Evolutionary conservation across 2,797 vertebrate genomes (phyloP), one percentile per base, ranked within the genome.

Genomic region (Buphagus erythrorhynchus): DNA sequence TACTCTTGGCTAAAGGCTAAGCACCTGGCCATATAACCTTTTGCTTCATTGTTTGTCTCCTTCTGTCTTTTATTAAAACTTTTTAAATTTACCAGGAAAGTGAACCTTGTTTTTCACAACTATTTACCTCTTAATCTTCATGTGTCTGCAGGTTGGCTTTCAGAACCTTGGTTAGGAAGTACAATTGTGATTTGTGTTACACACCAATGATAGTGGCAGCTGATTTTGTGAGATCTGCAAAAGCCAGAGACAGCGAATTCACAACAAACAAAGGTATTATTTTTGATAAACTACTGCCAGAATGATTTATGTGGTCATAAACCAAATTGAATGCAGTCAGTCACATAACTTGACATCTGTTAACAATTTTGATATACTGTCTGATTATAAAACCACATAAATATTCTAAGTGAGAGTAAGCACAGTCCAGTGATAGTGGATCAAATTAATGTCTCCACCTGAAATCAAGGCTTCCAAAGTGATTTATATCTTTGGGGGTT

Each of bases 241-340:
- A 99, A 99, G 99, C 99, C 88, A 99, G 99, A 98, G 98, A 99
- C 98, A 99, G 99, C 52, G 99, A 99, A 98, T 99, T 99, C 97
- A 99, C 99, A 25, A 99, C 99, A 63, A 99, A 98, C 88, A 97
- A 98, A 96, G 97, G 99, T 99, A 98, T 49, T 51, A 71, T 93
- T 91, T 43, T 86, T 46, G 86, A 38, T 16, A 82, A 91, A n/a
- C 13, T 8, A 5, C 63, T 86, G 28, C 11, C 5, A 28, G 26
- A 55, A 38, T 24, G 43, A 72, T 78, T 74, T 82, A 18, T 72
- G 16, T 48, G 42, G n/a, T 73, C 40, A 51, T 77, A 77, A 76
- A 26, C 29, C 9, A 52, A 16, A 76, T 1, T 49, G 58, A 80
- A 16, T 86, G 3, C 71, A 84, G 29, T 58, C 35, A 28, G n/a